Evolutionary conservation across 2,888 invertebrate species (phyloP).

Genomic region (Ctenicera cuprea): DNA sequence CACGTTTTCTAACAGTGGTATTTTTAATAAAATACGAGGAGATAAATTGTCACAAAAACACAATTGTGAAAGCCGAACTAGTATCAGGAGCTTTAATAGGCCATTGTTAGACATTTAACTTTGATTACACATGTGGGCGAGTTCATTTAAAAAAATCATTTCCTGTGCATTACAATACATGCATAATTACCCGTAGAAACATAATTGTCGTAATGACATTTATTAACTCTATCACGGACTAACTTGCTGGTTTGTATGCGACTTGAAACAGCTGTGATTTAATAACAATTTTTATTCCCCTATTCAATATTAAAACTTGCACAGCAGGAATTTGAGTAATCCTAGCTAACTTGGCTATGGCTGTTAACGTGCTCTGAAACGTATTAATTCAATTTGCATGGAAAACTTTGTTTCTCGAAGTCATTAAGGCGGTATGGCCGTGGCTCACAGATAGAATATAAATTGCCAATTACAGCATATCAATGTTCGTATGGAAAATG

Average conservation of each 20-base stretch:
- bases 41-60: slow-evolving; percentile 56
- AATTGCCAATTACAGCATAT: slow-evolving; percentile 66
- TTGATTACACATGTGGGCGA: slow-evolving; percentile 73
- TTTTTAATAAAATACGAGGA: slow-evolving; percentile 37
- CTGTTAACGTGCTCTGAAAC: slow-evolving; percentile 41
- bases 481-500: slow-evolving; percentile 65
- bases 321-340: not conserved
- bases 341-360: not conserved
- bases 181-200: slow-evolving; percentile 72
- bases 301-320: not conserved
- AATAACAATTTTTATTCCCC: slow-evolving; percentile 2
- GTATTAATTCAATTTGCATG: slow-evolving; percentile 59
- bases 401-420: slow-evolving; percentile 63
- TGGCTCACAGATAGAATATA: slow-evolving; percentile 61
- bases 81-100: slow-evolving; percentile 70
- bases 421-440: slow-evolving; percentile 52
- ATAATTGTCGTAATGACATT: slow-evolving; percentile 73
- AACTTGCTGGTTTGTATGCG: slow-evolving; percentile 33
- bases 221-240: slow-evolving; percentile 67
- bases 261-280: slow-evolving; percentile 19
- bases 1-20: not conserved
- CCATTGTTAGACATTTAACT: slow-evolving; percentile 73
- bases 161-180: slow-evolving; percentile 72
- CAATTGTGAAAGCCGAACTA: slow-evolving; percentile 68
- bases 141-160: slow-evolving; percentile 73